A percentile compares a stretch with the other conserved stretches of the same genome.
Conservation (phyloP, 2,113 vertebrate species). For the Brachyhypopomus occidentalis region DNA sequence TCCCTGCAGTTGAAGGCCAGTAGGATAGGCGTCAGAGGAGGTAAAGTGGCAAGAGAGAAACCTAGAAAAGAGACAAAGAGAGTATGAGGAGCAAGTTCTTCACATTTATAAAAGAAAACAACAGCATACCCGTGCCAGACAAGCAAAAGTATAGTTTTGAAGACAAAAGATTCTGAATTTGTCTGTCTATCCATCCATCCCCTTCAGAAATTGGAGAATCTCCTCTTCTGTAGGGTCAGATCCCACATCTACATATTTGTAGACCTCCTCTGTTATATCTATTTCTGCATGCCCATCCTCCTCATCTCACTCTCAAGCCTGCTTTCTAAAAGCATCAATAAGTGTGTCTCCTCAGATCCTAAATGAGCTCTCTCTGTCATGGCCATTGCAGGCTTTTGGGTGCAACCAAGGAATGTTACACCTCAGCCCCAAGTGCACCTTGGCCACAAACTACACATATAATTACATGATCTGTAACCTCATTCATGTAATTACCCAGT, state of each 20-base stretch:
- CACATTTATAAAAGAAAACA: background rate
- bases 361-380: constrained; percentile 42
- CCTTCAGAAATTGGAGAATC: background rate
- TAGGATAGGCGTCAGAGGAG: background rate
- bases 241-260: background rate
- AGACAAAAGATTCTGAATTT: too few relatives aligned
- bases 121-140: background rate
- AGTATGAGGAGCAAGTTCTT: background rate
- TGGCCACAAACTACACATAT: constrained; percentile 17
- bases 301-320: background rate
- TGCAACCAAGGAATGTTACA: constrained; percentile 6
- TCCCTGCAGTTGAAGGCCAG: background rate
- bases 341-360: constrained; percentile 38
- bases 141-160: background rate
- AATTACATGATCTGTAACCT: background rate
- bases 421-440: constrained; percentile 4
- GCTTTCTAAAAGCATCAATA: constrained; percentile 46
- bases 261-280: background rate
- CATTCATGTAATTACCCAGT: too few relatives aligned
- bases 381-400: constrained; percentile 16
- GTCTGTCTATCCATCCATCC: background rate
- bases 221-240: background rate
- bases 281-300: background rate
- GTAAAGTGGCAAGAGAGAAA: background rate
- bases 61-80: constrained; percentile 21